Evolutionary conservation across 2,797 vertebrate genomes (phyloP), one percentile per base, ranked within the genome.

Genomic region (Tokudaia muenninki): DNA sequence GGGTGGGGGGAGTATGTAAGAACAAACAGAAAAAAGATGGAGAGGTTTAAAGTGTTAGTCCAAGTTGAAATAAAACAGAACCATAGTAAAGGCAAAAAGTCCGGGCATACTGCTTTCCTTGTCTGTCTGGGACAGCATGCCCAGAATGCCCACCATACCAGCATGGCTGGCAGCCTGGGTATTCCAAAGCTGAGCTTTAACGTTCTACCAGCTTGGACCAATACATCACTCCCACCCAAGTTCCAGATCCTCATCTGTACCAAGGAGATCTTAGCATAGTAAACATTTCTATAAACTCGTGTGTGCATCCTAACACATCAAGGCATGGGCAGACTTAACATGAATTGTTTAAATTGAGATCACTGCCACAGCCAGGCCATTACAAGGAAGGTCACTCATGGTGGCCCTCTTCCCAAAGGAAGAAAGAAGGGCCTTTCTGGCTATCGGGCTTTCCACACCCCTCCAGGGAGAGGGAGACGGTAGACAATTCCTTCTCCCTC

Each of bases 381-480:
- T 6, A 11, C 67, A 93, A 47, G 57, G 29, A 9, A 52, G 77
- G 50, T 57, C 31, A 4, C n/a, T 22, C 13, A 34, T 6, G 55
- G 31, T 10, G 37, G 13, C 10, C 16, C 21, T n/a, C 10, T 50
- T 10, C 74, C 34, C 87, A 12, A 79, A 80, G 29, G 47, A 31
- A 91, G 19, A 75, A 75, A 14, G n/a, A 65, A 65, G 6, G 26
- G 41, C n/a, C 3, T 47, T 29, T 0, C 57, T 31, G 63, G 4
- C 14, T 12, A 78, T 21, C 72, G 59, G 21, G 24, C 52, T 97
- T 88, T 70, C 87, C 93, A 59, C 10, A 81, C 52, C 24, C 65
- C 3, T 31, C 29, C 55, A 79, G 59, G 4, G 26, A 44, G 89
- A 52, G 92, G 63, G 61, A 55, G 29, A 90, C 59, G 70, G 34